phyloP scores from a whole-genome alignment of 2,888 invertebrate genomes.

The Patella caerulea region DNA sequence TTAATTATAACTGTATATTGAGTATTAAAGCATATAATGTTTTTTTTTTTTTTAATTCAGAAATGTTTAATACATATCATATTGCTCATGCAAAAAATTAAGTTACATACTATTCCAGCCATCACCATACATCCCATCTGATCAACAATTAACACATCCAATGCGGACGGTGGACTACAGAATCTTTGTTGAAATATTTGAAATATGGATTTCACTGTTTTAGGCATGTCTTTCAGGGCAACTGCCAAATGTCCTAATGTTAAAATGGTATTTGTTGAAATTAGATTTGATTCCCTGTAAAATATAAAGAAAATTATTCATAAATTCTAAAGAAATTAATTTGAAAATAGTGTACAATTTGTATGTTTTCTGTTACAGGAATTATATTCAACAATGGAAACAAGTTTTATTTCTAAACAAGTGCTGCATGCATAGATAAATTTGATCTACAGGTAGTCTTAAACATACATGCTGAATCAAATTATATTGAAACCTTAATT shows the following conservation, averaged over 20 bases:
- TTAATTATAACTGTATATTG: not conserved
- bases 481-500: no score
- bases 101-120: slow-evolving; percentile 75
- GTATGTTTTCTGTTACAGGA: no score
- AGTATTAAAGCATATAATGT: no score
- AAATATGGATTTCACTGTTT: slow-evolving; percentile 93
- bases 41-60: no score
- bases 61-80: no score
- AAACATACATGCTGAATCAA: no score
- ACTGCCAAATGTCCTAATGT: slow-evolving; percentile 94
- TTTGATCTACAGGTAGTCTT: no score
- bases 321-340: no score
- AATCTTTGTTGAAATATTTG: slow-evolving; percentile 97
- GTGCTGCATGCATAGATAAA: no score
- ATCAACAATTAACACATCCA: slow-evolving; percentile 95
- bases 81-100: not conserved
- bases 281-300: slow-evolving; percentile 88
- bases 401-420: no score
- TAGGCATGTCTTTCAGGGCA: slow-evolving; percentile 90
- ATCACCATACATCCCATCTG: slow-evolving; percentile 98
- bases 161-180: slow-evolving; percentile 90
- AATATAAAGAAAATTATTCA: not conserved
- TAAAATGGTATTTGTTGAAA: slow-evolving; percentile 96
- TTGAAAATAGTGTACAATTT: no score
- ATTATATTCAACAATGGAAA: no score